Conservation (phyloP, 2,888 invertebrate genomes). For the Phytoseiulus persimilis region DNA sequence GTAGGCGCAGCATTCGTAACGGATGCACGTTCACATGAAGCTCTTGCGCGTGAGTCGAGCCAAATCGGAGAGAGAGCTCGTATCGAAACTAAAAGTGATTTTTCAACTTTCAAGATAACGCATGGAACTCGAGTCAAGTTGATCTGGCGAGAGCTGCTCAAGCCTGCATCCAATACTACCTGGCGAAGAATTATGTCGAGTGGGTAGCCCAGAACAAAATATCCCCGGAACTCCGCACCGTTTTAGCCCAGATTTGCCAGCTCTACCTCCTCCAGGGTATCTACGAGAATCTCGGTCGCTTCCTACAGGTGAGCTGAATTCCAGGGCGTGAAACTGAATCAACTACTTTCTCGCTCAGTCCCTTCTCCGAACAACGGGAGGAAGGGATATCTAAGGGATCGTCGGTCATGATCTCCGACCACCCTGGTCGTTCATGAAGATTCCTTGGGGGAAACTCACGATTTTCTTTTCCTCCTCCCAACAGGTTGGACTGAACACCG, state of each 20-base stretch:
- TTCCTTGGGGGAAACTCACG: too few species aligned
- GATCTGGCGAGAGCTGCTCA: slow-evolving; percentile 51
- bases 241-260: slow-evolving; percentile 64
- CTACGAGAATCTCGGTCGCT: slow-evolving; percentile 65
- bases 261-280: slow-evolving; percentile 71
- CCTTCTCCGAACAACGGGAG: too few species aligned
- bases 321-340: too few species aligned
- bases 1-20: neutral
- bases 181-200: slow-evolving; percentile 42
- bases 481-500: slow-evolving; percentile 50
- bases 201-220: slow-evolving; percentile 48
- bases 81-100: too few species aligned
- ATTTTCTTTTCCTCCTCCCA: neutral
- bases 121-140: slow-evolving; percentile 52
- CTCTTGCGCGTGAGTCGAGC: too few species aligned
- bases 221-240: slow-evolving; percentile 59
- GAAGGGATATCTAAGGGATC: neutral
- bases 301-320: slow-evolving; percentile 61
- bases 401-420: too few species aligned
- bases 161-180: slow-evolving; percentile 46
- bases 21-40: neutral
- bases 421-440: too few species aligned
- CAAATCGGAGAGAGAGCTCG: too few species aligned
- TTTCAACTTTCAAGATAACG: slow-evolving; percentile 48
- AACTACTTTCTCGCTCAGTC: too few species aligned